Evolutionary conservation across 1,140 invertebrate genomes (phyloP), one percentile per base, ranked within the genome.

Genomic region (Calliopsis andreniformis): DNA sequence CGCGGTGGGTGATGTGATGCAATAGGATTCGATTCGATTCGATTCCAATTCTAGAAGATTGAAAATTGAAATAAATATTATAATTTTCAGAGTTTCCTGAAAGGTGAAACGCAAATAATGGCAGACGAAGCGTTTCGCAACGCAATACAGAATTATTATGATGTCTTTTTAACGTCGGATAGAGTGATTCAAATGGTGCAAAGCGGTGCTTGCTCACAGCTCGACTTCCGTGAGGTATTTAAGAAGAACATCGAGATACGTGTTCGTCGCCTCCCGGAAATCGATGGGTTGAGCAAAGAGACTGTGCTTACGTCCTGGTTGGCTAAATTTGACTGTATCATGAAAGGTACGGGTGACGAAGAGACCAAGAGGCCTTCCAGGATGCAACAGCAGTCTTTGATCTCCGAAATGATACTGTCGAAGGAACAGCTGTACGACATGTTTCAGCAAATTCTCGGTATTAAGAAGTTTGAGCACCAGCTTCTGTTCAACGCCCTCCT

Each of bases 401-500:
- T 98, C 89, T 97, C 96, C 45, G 98, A 99, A 90, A 93, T 97
- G 80, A 98, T 98, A 87, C 93, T 98, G 72, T 97, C 97, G 69
- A 99, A 99, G 92, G 98, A 99, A 89, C 98, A 99, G 92, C 94
- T 99, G 0, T 99, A 99, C 93, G 99, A 99, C 92, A 99, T 99
- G 97, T 99, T 99, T 93, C 99, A 99, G 91, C 98, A 99, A 92
- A 99, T 99, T 83, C 93, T 99, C 73, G 96, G 96, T 53, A 97
- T 99, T 14, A 99, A 99, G 94, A 99, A 99, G 92, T 99, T 99
- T 92, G 99, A 99, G 93, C 99, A 99, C 93, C 98, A 99, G 93
- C 95, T 99, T 86, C 94, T 99, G 58, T 99, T 98, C 93, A 99
- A 99, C 94, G 98, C 98, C 80, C 94, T 99, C 88, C 96, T 99